These are phyloP conservation scores for Lymantria dispar DNA, from an alignment of 2,888 invertebrate species.

Conservation along the genomic window DNA sequence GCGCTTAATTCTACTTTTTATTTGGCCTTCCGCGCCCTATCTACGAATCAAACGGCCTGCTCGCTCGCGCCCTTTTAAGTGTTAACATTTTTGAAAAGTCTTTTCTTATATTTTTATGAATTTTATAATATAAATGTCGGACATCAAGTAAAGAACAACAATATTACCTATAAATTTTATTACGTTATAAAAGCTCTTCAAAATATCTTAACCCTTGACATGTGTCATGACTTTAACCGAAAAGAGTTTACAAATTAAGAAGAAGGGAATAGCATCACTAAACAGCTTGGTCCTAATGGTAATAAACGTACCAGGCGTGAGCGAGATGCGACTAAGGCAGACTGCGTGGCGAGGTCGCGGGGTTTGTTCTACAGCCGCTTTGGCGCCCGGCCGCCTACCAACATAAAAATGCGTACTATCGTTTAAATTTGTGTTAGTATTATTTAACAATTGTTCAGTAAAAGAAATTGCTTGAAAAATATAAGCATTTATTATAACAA, in stretches of 20 bases:
- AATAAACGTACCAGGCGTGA: constrained; percentile 49
- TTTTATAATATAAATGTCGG: constrained; percentile 25
- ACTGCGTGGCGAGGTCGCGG: constrained; percentile 63
- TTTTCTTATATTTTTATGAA: constrained; percentile 43
- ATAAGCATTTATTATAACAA: constrained; percentile 44
- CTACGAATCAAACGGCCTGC: constrained; percentile 78
- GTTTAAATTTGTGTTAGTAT: constrained; percentile 19
- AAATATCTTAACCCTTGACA: not conserved
- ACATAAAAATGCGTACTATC: constrained; percentile 12
- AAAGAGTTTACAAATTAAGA: constrained; percentile 10
- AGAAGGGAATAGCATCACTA: constrained; percentile 15
- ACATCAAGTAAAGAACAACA: not conserved
- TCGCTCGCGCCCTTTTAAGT: constrained; percentile 69
- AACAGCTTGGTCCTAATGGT: constrained; percentile 28
- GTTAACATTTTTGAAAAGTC: constrained; percentile 70
- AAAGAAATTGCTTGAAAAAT: constrained; percentile 28
- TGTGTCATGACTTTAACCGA: constrained; percentile 2
- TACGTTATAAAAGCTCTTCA: no score
- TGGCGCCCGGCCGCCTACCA: constrained; percentile 53
- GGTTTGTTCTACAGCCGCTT: constrained; percentile 48
- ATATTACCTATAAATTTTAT: not conserved
- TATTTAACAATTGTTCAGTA: constrained; percentile 12
- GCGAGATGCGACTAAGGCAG: constrained; percentile 51
- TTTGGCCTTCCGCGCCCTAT: constrained; percentile 77
- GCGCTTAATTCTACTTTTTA: constrained; percentile 81